Conservation (phyloP, 2,888 invertebrate genomes). For the Branchellion lobata region DNA sequence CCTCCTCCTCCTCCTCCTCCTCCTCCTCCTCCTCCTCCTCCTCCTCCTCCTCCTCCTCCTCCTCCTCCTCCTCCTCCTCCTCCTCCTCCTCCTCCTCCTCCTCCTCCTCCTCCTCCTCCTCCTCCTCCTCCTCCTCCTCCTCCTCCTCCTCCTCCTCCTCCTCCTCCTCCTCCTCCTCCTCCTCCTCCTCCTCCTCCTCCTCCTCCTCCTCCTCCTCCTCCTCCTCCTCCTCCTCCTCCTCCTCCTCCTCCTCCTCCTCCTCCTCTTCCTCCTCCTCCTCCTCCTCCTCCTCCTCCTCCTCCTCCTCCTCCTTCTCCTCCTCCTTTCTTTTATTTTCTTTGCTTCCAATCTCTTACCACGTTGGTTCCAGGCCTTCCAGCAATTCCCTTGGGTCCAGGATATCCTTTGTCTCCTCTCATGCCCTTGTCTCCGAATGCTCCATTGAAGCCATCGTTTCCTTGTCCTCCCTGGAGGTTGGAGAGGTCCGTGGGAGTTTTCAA, state of each 20-base stretch:
- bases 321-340: not conserved
- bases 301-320: not conserved
- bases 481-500: not conserved
- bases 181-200: not conserved
- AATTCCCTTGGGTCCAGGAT: slow-evolving; percentile 47
- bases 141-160: too few relatives aligned
- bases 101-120: too few relatives aligned
- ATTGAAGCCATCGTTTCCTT: slow-evolving; percentile 49
- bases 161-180: not conserved
- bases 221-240: not conserved
- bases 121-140: too few relatives aligned
- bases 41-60: too few relatives aligned
- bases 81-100: too few relatives aligned
- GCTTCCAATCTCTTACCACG: not conserved
- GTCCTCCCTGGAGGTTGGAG: slow-evolving; percentile 30
- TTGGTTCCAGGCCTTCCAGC: not conserved
- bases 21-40: too few relatives aligned
- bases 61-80: too few relatives aligned
- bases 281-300: too few relatives aligned
- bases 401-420: slow-evolving; percentile 47
- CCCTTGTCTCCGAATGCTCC: slow-evolving; percentile 65
- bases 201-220: not conserved
- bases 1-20: too few relatives aligned
- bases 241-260: not conserved
- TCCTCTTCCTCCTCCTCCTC: not conserved